phyloP scores from a whole-genome alignment of 1,140 invertebrate genomes.

The Helicoverpa armigera region DNA sequence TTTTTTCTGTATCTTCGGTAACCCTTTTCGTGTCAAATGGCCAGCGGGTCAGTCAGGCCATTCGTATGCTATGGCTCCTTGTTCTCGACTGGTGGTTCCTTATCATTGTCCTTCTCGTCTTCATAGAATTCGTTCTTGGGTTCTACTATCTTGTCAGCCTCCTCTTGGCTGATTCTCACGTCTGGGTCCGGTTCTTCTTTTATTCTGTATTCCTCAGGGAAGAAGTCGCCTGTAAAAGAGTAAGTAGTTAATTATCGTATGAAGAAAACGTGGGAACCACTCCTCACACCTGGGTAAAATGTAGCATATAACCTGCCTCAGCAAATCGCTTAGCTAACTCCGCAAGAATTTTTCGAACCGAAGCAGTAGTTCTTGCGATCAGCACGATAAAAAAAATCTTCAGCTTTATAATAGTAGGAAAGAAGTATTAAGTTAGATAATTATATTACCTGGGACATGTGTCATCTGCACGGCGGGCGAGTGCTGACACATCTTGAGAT shows the following conservation, averaged over 20 bases:
- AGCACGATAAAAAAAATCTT: too few relatives aligned
- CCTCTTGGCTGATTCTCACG: slow-evolving; percentile 92
- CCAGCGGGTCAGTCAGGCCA: slow-evolving; percentile 61
- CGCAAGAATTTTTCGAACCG: too few relatives aligned
- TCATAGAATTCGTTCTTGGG: slow-evolving; percentile 97
- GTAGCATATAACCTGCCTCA: neutral
- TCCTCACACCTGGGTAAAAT: neutral
- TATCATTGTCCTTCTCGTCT: slow-evolving; percentile 94
- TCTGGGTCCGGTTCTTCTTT: slow-evolving; percentile 94
- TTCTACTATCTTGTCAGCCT: slow-evolving; percentile 95
- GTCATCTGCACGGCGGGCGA: slow-evolving; percentile 98
- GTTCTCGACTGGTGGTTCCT: slow-evolving; percentile 76
- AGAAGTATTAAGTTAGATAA: neutral
- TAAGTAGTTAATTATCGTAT: neutral
- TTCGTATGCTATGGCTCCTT: slow-evolving; percentile 79
- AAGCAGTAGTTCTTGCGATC: too few relatives aligned
- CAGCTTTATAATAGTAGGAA: too few relatives aligned
- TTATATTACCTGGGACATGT: slow-evolving; percentile 91
- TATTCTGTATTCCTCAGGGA: slow-evolving; percentile 89
- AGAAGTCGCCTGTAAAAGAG: slow-evolving; percentile 86
- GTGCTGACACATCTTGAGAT: slow-evolving; percentile 95
- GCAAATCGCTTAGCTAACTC: too few relatives aligned
- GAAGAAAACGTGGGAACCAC: too few relatives aligned
- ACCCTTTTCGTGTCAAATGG: slow-evolving; percentile 66
- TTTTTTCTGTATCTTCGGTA: slow-evolving; percentile 60